Percentiles rank a stretch among this genome's conserved stretches.
These are phyloP conservation scores for Phragmatobia fuliginosa DNA, from an alignment of 2,888 invertebrate genomes.

Conservation along the genomic window DNA sequence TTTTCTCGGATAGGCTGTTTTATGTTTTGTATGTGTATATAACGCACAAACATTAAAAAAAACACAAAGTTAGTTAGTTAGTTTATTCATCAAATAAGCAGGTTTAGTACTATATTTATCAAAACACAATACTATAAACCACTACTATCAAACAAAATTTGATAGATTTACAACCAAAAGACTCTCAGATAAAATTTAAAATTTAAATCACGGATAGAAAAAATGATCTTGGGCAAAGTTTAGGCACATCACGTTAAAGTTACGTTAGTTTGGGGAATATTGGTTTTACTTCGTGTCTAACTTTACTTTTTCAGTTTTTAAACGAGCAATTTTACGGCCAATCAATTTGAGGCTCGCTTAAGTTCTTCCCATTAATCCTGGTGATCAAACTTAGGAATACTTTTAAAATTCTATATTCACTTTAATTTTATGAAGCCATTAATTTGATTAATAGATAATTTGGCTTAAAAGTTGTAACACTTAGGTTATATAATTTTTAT, in stretches of 20 bases:
- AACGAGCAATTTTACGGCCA: constrained; percentile 40
- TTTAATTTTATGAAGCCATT: neutral
- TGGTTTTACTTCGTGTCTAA: constrained; percentile 29
- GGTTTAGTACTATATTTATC: neutral
- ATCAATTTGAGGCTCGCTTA: constrained; percentile 34
- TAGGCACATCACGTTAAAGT: constrained; percentile 17
- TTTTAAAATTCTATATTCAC: neutral
- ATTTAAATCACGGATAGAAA: constrained; percentile 8
- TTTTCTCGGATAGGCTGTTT: too few species aligned
- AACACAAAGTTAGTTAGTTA: neutral
- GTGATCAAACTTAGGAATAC: neutral
- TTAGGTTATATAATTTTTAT: neutral
- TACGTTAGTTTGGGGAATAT: constrained; percentile 25
- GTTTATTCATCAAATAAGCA: neutral
- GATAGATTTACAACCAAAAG: neutral
- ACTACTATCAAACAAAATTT: neutral
- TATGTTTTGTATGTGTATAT: too few species aligned
- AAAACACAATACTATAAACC: neutral
- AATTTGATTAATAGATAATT: neutral
- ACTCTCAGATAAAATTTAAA: neutral
- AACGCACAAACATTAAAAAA: too few species aligned
- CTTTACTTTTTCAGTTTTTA: constrained; percentile 30
- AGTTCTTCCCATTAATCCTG: constrained; percentile 24
- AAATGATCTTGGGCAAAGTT: constrained; percentile 16
- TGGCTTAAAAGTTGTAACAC: neutral